phyloP scores from a whole-genome alignment of 2,797 vertebrate species.

The Garrulus glandarius region DNA sequence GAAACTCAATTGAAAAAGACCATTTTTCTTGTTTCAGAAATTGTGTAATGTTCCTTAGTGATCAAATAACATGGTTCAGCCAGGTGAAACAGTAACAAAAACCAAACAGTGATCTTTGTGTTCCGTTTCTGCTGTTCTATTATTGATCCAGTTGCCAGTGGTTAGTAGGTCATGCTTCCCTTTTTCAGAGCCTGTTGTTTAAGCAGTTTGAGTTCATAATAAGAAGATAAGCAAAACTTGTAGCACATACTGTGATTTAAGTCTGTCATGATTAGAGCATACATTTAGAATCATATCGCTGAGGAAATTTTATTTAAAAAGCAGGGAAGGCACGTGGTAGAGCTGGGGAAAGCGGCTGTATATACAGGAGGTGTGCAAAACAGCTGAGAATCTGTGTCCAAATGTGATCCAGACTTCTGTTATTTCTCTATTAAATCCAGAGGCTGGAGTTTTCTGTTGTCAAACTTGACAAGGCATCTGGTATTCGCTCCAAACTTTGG shows the following conservation, averaged over 20 bases:
- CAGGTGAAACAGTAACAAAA: not conserved
- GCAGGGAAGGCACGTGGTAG: not conserved
- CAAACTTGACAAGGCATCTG: not conserved
- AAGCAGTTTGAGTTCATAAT: not conserved
- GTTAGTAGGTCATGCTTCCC: not conserved
- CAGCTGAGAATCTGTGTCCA: not conserved
- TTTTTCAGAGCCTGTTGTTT: not conserved
- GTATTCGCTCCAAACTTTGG: not conserved
- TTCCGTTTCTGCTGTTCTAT: not conserved
- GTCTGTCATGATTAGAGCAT: not conserved
- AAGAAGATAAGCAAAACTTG: not conserved
- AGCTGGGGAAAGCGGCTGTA: not conserved
- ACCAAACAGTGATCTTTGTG: not conserved
- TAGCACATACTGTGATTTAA: not conserved
- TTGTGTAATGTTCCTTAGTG: not conserved
- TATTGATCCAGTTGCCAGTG: not conserved
- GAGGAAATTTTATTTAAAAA: not conserved
- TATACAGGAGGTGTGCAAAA: not conserved
- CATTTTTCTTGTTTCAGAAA: not conserved
- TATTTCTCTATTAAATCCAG: not conserved
- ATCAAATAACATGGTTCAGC: not conserved
- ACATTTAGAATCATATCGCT: rapidly evolving
- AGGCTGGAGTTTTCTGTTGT: not conserved
- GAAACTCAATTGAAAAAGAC: not conserved
- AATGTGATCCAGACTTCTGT: not conserved